Evolutionary conservation across 2,113 vertebrate species (phyloP).

Genomic region (Ciconia stormi): DNA sequence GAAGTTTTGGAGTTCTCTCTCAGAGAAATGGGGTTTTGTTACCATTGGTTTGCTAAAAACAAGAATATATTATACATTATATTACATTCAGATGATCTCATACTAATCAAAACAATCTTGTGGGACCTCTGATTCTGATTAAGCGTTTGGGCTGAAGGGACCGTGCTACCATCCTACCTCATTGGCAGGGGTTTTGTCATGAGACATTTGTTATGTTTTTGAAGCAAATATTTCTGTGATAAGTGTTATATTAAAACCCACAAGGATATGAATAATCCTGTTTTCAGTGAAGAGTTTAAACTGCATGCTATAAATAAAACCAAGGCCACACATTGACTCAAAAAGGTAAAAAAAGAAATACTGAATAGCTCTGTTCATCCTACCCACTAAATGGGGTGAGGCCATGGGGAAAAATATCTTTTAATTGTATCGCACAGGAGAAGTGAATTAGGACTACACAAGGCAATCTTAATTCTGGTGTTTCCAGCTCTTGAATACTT

Average conservation of each 20-base stretch:
- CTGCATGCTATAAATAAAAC: conserved; percentile 47
- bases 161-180: conserved; percentile 10
- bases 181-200: conserved; percentile 45
- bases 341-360: neutral
- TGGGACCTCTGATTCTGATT: conserved; percentile 51
- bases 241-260: conserved; percentile 51
- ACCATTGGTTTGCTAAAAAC: neutral
- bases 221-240: conserved; percentile 59
- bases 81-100: conserved; percentile 53
- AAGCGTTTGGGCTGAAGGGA: conserved; percentile 7
- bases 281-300: conserved; percentile 47
- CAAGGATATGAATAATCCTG: conserved; percentile 61
- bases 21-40: conserved; percentile 27
- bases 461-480: neutral
- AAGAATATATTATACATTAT: neutral
- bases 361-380: conserved; percentile 49
- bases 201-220: conserved; percentile 50
- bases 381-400: neutral
- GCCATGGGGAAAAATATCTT: neutral
- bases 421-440: conserved; percentile 5
- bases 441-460: neutral
- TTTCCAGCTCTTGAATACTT: neutral
- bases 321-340: conserved; percentile 45
- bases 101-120: conserved; percentile 35
- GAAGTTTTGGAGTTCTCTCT: neutral